Conservation (phyloP, 2,888 invertebrate genomes). For the Rotaria magnacalcarata region DNA sequence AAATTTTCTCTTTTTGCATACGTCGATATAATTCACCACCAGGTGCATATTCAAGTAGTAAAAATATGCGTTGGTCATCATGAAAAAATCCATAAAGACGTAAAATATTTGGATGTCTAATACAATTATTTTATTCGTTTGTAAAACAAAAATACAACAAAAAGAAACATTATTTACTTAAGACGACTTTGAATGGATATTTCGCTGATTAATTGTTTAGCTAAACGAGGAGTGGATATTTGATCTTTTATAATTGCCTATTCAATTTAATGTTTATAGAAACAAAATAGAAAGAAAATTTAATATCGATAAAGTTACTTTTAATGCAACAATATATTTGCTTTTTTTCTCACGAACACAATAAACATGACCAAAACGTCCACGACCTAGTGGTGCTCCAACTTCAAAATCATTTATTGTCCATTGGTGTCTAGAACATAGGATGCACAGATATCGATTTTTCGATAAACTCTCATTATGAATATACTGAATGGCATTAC, state of each 20-base stretch:
- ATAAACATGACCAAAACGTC: constrained; percentile 11
- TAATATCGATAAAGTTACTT: not conserved
- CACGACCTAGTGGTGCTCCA: not conserved
- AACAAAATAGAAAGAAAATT: too few relatives aligned
- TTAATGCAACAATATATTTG: constrained; percentile 27
- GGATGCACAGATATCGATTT: too few relatives aligned
- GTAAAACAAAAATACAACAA: not conserved
- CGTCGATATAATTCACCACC: constrained; percentile 78
- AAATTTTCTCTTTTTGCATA: constrained; percentile 68
- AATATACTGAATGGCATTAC: too few relatives aligned
- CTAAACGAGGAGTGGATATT: not conserved
- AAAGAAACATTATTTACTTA: not conserved
- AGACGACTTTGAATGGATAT: constrained; percentile 21
- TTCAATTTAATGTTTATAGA: too few relatives aligned
- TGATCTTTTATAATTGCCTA: constrained; percentile 14
- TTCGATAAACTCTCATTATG: too few relatives aligned
- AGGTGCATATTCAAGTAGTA: constrained; percentile 89
- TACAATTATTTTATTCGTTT: constrained; percentile 49
- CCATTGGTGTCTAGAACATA: constrained; percentile 1
- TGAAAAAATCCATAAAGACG: constrained; percentile 90
- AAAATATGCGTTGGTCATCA: constrained; percentile 82
- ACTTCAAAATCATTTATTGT: constrained; percentile 32
- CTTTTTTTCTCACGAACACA: constrained; percentile 17
- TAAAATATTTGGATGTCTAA: constrained; percentile 84
- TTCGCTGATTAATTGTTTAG: constrained; percentile 7